Conservation (phyloP, 2,113 vertebrate genomes). For the Rhegmatorhina hoffmannsi region DNA sequence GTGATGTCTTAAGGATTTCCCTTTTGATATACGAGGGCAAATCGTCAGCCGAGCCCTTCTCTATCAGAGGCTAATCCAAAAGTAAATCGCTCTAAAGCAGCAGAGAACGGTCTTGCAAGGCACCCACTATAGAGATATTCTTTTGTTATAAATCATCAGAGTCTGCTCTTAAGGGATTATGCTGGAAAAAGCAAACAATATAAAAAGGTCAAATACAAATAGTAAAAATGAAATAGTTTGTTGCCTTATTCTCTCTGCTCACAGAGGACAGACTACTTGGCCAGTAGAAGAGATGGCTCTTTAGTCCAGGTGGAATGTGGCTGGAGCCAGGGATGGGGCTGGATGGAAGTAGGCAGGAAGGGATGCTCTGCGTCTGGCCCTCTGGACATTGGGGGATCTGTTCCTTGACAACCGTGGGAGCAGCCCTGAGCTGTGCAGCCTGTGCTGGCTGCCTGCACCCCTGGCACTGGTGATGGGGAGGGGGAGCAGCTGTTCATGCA, state of each 20-base stretch:
- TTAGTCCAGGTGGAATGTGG: background rate
- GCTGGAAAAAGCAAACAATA: slow-evolving; percentile 65
- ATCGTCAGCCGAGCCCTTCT: slow-evolving; percentile 57
- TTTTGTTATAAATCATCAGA: slow-evolving; percentile 72
- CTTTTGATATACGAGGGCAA: slow-evolving; percentile 75
- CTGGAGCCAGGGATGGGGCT: background rate
- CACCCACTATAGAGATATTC: slow-evolving; percentile 39
- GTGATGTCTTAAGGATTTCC: slow-evolving; percentile 77
- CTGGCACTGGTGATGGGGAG: rapidly evolving
- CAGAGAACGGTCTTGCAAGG: slow-evolving; percentile 49
- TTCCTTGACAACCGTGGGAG: rapidly evolving
- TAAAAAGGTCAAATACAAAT: slow-evolving; percentile 75
- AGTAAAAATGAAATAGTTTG: slow-evolving; percentile 66
- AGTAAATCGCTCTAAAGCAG: slow-evolving; percentile 76
- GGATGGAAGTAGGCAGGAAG: background rate
- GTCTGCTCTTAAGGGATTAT: slow-evolving; percentile 64
- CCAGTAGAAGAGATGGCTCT: background rate
- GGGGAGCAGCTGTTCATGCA: background rate
- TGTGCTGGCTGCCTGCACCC: rapidly evolving
- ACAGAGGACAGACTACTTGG: background rate
- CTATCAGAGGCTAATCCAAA: slow-evolving; percentile 64
- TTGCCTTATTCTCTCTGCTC: slow-evolving; percentile 28
- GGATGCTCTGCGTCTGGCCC: background rate
- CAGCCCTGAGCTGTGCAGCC: background rate
- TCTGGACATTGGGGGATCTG: background rate